These are phyloP conservation scores for Vulpes vulpes DNA, from an alignment of 2,113 vertebrate genomes.

Conservation along the genomic window DNA sequence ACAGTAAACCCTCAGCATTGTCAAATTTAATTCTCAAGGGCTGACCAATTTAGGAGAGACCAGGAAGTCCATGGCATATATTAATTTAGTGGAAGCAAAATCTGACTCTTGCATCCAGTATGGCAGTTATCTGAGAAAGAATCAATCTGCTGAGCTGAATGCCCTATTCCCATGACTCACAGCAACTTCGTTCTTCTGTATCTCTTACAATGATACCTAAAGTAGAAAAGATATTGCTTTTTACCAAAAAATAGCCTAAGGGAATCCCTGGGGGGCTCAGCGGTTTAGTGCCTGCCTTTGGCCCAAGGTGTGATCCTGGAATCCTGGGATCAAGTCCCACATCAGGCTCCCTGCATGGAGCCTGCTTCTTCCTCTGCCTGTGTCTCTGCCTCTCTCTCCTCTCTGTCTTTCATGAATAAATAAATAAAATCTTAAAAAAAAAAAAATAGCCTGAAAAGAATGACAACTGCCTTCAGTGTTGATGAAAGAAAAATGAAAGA, in stretches of 20 bases:
- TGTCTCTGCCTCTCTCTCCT: too few relatives aligned
- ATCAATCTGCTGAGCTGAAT: background rate
- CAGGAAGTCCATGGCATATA: background rate
- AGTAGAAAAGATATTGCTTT: background rate
- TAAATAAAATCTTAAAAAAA: too few relatives aligned
- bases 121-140: background rate
- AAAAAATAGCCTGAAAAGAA: background rate
- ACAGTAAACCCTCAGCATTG: background rate
- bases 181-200: background rate
- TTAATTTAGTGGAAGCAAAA: constrained; percentile 37
- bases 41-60: background rate
- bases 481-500: background rate
- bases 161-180: background rate
- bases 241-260: background rate
- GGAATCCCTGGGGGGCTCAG: too few relatives aligned
- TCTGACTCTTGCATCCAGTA: background rate
- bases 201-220: background rate
- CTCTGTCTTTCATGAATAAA: too few relatives aligned
- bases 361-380: too few relatives aligned
- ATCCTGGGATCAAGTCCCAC: too few relatives aligned
- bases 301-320: too few relatives aligned
- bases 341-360: too few relatives aligned
- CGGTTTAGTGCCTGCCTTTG: too few relatives aligned
- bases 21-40: constrained; percentile 43
- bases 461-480: background rate